A percentile compares a stretch with the other conserved stretches of the same genome.
Conservation (phyloP, 2,888 invertebrate species). For the Sisyra nigra region DNA sequence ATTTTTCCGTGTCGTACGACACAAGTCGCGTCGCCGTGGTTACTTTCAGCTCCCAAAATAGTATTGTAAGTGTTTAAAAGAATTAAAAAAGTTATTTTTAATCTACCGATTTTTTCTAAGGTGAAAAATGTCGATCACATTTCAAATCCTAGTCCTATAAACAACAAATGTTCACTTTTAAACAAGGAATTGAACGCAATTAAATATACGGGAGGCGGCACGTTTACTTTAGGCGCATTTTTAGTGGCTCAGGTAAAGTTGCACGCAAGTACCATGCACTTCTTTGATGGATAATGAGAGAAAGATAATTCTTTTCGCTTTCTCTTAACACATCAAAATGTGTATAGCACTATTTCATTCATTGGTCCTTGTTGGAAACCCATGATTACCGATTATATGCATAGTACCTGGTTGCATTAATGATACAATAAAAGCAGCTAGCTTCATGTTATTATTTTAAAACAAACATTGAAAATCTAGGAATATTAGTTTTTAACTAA, state of each 20-base stretch:
- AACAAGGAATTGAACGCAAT: conserved; percentile 41
- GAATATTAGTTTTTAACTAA: no score
- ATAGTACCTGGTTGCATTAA: no score
- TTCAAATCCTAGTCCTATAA: conserved; percentile 28
- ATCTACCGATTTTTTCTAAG: conserved; percentile 11
- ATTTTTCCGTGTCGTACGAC: conserved; percentile 45
- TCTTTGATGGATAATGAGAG: no score
- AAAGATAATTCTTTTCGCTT: no score
- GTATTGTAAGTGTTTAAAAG: conserved; percentile 28
- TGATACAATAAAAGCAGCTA: no score
- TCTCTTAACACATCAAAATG: no score
- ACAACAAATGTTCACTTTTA: conserved; percentile 47
- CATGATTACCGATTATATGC: no score
- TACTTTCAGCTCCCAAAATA: conserved; percentile 42
- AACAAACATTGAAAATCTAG: no score
- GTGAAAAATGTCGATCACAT: conserved; percentile 40
- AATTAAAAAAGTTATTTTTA: background rate
- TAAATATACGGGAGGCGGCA: conserved; percentile 46
- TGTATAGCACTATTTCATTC: no score
- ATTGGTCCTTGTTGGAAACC: no score
- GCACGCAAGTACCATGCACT: background rate
- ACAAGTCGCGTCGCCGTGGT: conserved; percentile 46
- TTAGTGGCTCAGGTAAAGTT: conserved; percentile 39
- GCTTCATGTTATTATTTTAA: no score
- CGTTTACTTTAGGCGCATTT: conserved; percentile 52